Evolutionary conservation across 2,888 invertebrate species (phyloP).

Genomic region (Dasypolia templi): DNA sequence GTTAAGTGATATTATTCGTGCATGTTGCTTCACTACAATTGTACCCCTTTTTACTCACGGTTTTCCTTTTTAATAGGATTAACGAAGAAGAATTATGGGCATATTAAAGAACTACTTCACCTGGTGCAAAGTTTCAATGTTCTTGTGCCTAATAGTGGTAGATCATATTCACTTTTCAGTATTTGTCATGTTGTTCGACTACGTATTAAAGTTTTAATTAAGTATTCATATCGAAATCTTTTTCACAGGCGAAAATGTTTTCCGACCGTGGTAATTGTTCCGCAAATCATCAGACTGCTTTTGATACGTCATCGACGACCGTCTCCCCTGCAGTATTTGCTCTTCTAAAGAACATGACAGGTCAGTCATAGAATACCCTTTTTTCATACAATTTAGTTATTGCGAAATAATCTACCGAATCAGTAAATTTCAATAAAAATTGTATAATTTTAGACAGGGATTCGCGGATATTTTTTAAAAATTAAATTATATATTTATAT

Average conservation of each 20-base stretch:
- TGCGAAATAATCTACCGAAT: not conserved
- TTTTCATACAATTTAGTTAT: not conserved
- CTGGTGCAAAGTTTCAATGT: not conserved
- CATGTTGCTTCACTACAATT: too few relatives aligned
- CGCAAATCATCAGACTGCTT: not conserved
- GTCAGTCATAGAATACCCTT: slow-evolving; percentile 20
- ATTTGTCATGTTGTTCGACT: not conserved
- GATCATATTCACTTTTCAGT: not conserved
- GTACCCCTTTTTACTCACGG: not conserved
- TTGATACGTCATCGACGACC: fast-evolving
- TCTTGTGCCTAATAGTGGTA: not conserved
- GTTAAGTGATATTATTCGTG: too few relatives aligned
- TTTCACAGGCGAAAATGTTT: slow-evolving; percentile 33
- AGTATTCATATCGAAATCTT: not conserved
- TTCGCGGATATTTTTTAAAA: not conserved
- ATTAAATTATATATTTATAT: too few relatives aligned
- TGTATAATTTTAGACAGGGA: too few relatives aligned
- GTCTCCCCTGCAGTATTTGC: slow-evolving; percentile 27
- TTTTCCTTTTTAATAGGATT: not conserved
- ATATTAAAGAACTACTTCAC: not conserved
- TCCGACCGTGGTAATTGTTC: slow-evolving; percentile 35
- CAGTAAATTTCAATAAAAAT: not conserved
- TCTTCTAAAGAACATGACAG: slow-evolving; percentile 50
- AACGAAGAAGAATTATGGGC: not conserved
- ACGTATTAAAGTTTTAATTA: too few relatives aligned